Evolutionary conservation across 2,797 vertebrate genomes (phyloP).

Genomic region (Tauraco hartlaubi): DNA sequence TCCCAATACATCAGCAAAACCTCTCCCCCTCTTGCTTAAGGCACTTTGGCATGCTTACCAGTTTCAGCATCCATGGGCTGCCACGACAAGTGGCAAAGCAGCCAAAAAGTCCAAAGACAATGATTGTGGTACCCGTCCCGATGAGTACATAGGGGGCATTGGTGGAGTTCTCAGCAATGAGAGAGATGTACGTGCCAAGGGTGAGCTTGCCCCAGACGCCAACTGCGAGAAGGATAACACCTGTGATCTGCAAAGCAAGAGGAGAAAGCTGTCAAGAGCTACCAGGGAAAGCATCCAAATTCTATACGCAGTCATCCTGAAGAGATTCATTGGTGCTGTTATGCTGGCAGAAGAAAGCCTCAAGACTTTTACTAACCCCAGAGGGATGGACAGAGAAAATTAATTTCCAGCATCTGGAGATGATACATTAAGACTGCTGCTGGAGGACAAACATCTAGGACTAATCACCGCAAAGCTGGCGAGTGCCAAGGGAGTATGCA

Average conservation of each 20-base stretch:
- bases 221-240: constrained; percentile 95
- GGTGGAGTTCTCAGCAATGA: constrained; percentile 98
- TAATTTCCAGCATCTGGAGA: background rate
- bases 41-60: constrained; percentile 84
- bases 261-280: background rate
- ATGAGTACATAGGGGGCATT: constrained; percentile 98
- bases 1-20: background rate
- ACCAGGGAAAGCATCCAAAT: background rate
- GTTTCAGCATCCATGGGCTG: constrained; percentile 99
- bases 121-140: constrained; percentile 95
- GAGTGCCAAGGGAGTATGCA: background rate
- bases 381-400: background rate
- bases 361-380: background rate
- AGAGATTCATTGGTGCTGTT: background rate
- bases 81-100: constrained; percentile 98
- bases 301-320: background rate
- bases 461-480: background rate
- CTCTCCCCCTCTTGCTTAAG: background rate
- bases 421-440: background rate
- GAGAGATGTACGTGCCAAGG: constrained; percentile 96
- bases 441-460: background rate
- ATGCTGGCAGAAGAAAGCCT: background rate
- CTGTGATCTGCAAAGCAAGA: constrained; percentile 89
- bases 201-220: constrained; percentile 98
- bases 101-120: constrained; percentile 98